Evolutionary conservation across 2,113 vertebrate genomes (phyloP), one percentile per base, ranked within the genome.

Genomic region (Budorcas taxicolor): DNA sequence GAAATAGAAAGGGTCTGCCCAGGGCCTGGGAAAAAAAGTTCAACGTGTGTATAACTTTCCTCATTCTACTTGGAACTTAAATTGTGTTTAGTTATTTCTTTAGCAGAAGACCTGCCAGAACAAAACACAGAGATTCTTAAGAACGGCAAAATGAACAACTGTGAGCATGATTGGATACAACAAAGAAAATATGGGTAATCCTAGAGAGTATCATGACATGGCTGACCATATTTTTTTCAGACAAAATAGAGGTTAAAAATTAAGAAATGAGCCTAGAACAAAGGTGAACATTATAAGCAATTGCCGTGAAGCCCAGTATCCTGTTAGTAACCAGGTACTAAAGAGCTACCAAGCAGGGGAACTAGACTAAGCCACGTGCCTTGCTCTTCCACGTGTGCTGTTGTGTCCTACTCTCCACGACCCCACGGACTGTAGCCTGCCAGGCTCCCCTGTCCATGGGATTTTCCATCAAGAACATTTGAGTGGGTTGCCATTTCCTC

Each of bases 391-490:
- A 45, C 25, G 1, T 4, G 36, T 7, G 71, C 71, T 43, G 23
- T 27, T 0, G 3, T 27, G 23, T 27, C 12, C 36, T 40, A 7
- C 36, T 27, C 36, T 76, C 40, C 1, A 0, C 0, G 12, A 43
- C 21, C 71, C 71, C 0, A 3, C 1, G 1, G 21, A 76, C 71
- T 27, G 11, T 3, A 43, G 71, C 36, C 36, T 43, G 23, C 11
- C 36, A 76, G 71, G 71, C 71, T 43, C 23, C 71, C 13, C 71
- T 43, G 71, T 76, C 36, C 3, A 1, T 76, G 21, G 71, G 36
- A 7, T 43, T 12, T 27, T 76, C 71, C 71, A 27, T 40, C 71
- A 43, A 43, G 71, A 76, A 76, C 23, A 25, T 27, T 43, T 43
- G 71, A 76, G 36, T 43, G 36, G 23, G 23, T 43, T 76, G 71